Evolutionary conservation across 2,888 invertebrate genomes (phyloP), one percentile per base, ranked within the genome.

Genomic region (Caenorhabditis parvicauda): DNA sequence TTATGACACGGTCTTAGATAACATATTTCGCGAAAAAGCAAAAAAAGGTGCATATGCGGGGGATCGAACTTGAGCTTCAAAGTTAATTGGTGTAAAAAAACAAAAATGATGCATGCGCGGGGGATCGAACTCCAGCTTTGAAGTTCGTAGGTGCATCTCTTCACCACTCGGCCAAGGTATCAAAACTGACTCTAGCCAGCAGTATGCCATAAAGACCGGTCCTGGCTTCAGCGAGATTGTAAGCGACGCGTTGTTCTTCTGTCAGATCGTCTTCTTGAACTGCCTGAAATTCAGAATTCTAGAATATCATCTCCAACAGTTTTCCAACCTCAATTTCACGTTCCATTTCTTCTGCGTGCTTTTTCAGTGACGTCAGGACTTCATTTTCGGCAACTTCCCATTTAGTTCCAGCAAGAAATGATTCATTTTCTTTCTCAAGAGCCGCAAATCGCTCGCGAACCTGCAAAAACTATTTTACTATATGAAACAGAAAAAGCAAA

Each of bases 161-260:
- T n/a, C n/a, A n/a, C 19, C 41, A 14, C 7, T 41, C 9, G 17
- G n/a, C 9, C n/a, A 14, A 6, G 19, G 12, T 41, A n/a, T 17
- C 17, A 19, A 35, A 1, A 19, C 49, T 7, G 17, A 64, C 64
- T 29, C 50, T 44, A n/a, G 60, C 64, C 21, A 64, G 52, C 37
- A 64, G 54, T 44, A 57, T 57, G 19, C 60, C 50, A 32, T 57
- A 64, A 28, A 57, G 42, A 3, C 54, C 57, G 14, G 50, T 54
- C 17, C 47, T 45, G 12, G 57, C 61, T 17, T 62, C 56, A 24
- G 37, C 24, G 21, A 38, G 29, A 14, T 56, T 42, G n/a, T n/a
- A n/a, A 2, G 35, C 35, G 35, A 32, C 35, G 9, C 35, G 9
- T 32, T 32, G 35, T n/a, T 32, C 35, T 32, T n/a, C n/a, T 9